Base-by-base conservation (phyloP, 2,888 invertebrate species). In the Troides aeacus region DNA sequence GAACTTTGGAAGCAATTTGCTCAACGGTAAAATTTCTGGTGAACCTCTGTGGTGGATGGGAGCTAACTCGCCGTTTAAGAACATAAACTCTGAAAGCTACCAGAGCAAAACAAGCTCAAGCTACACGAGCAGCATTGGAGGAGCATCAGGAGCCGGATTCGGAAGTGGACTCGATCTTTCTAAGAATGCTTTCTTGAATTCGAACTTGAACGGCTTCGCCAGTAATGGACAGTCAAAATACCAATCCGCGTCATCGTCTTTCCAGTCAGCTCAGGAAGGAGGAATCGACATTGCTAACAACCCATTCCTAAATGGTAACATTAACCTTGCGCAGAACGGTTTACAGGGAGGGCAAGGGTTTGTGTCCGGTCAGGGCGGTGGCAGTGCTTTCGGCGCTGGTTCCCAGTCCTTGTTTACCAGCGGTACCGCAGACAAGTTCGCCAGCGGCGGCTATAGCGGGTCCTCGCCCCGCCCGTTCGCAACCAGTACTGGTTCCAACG, bases 31-130 rank as follows among this genome's bases (percentile, higher is more conserved):
- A 2, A 74, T 84, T 0, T 80, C 85, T 0, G 81, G 80, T 4
- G 84, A 83, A 21, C 92, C 92, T 0, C 94, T 92, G 81, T 95
- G 94, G 94, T 95, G 94, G 95, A 93, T 94, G 89, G 89, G 89
- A 71, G 85, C 93, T 39, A 86, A 94, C 74, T 94, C 94, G 0
- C 94, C 94, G 0, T 93, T 95, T 80, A 94, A 93, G 76, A 88
- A 84, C 30, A 84, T 81, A 0, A 83, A 78, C 66, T 87, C 83
- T 10, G 85, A 87, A 69, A 92, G 90, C 68, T 70, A 60, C 12
- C 87, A 84, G 78, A 89, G 85, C 77, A 86, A 91, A 68, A 80
- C 84, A 0, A 87, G 85, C 67, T 84, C 87, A 4, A 82, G 84
- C 23, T 86, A 79, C 7, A 77, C 85, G 0, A 82, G 78, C 69